Base-by-base conservation (phyloP, 2,888 invertebrate genomes). In the Rhimphoctona megacephalus region DNA sequence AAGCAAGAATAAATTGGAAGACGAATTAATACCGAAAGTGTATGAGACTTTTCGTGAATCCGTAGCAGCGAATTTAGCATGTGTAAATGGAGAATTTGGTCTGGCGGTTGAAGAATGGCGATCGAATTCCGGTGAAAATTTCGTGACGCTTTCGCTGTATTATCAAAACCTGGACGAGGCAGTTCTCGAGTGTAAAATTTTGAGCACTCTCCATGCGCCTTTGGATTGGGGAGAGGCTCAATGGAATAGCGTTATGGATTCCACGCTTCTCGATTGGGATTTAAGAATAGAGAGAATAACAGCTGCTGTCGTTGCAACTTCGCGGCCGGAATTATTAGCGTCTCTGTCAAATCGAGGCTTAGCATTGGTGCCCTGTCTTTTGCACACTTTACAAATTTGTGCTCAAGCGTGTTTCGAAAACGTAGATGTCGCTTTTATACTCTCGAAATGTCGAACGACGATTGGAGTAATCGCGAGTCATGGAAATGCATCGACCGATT, bases 91-190 rank as follows among this genome's bases (percentile, higher is more conserved):
- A 11, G 94, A 94, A 85, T 89, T 94, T 52, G 94, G 95, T 25
- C 88, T 95, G 6, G 94, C 94, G 1, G 88, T 95, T 0, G 95
- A 95, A 86, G 95, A 95, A 85, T 95, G 95, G 95, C 91, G 88
- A 49, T 94, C 94, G 6, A 93, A 92, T 88, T 92, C 91, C 0
- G 92, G 91, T 0, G 94, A 95, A 85, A 89, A 87, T 36, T 95
- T 94, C 83, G 90, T 94, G 2, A 95, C 95, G 0, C 88, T 95
- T 19, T 93, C 94, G 30, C 90, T 95, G n/a, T 94, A 94, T 90
- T 95, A 94, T 89, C 94, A 94, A 88, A 93, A 92, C 88, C 84
- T 91, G 54, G 92, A 91, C 1, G 95, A 95, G 82, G 91, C 94
- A 6, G 90, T 90, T 2, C 87, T 95, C 33, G 94, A 95, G 72